Percentiles rank a stretch among this genome's conserved stretches.
Evolutionary conservation across 92 coral and sea anemone genomes (phyloP).

Genomic region (Phenganax subtilis): DNA sequence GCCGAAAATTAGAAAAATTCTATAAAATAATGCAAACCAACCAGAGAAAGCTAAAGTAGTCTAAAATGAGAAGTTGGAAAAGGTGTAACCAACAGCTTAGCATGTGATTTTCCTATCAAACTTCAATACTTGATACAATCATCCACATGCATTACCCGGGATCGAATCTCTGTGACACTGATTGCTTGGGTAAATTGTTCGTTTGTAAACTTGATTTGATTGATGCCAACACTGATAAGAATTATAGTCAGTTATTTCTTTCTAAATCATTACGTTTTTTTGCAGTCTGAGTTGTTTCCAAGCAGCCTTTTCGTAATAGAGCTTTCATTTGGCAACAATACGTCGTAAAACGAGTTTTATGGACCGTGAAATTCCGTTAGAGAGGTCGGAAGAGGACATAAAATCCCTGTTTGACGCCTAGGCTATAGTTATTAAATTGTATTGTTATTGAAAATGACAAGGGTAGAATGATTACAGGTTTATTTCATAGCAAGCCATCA

Average conservation of each 20-base stretch:
- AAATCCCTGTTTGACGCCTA: conserved; percentile 42
- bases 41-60: conserved; percentile 4
- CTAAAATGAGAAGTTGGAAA: conserved; percentile 4
- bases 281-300: conserved; percentile 22
- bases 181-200: conserved; percentile 35
- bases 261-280: neutral
- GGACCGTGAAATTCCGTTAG: conserved; percentile 46
- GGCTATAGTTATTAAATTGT: conserved; percentile 43
- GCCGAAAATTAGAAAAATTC: neutral
- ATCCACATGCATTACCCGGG: neutral
- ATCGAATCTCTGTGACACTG: conserved; percentile 28
- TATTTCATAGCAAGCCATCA: conserved; percentile 40
- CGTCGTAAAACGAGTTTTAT: conserved; percentile 34
- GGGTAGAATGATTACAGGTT: conserved; percentile 44
- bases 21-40: conserved; percentile 19
- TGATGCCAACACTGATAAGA: conserved; percentile 34
- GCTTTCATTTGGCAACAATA: conserved; percentile 39
- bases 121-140: conserved; percentile 32
- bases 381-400: conserved; percentile 43
- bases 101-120: conserved; percentile 14
- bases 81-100: conserved; percentile 34
- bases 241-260: conserved; percentile 9
- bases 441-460: conserved; percentile 43
- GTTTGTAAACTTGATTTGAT: conserved; percentile 26
- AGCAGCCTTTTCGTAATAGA: conserved; percentile 35